phyloP scores from a whole-genome alignment of 2,113 vertebrate genomes.

The Dromas ardeola region DNA sequence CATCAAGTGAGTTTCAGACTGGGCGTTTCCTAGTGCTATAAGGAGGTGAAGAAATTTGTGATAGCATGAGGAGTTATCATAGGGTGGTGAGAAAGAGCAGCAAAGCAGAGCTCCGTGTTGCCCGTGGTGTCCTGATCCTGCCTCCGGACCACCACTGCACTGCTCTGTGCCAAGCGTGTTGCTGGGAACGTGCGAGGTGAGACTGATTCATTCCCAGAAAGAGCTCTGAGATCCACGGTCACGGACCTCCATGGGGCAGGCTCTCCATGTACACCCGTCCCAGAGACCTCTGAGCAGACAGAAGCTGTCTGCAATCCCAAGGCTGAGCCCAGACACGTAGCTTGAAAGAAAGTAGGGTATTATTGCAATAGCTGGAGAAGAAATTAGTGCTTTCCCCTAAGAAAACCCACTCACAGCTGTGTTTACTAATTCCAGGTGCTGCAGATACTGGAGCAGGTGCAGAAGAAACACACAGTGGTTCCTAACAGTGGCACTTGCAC shows the following conservation, averaged over 20 bases:
- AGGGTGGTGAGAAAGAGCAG: background rate
- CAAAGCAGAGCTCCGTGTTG: rapidly evolving
- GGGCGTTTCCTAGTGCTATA: background rate
- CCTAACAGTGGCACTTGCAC: background rate
- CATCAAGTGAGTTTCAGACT: background rate
- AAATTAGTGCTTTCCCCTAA: background rate
- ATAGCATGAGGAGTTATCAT: rapidly evolving
- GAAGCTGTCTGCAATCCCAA: background rate
- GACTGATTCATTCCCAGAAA: rapidly evolving
- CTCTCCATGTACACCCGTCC: background rate
- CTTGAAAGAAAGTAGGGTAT: background rate
- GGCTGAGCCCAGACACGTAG: rapidly evolving
- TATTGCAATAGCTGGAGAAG: background rate
- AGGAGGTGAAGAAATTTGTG: background rate
- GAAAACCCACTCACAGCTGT: background rate
- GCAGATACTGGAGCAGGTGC: conserved; percentile 85
- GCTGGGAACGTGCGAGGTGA: background rate
- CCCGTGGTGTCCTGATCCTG: background rate
- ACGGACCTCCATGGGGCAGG: rapidly evolving
- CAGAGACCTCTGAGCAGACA: background rate
- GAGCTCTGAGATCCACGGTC: background rate
- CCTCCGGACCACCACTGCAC: rapidly evolving
- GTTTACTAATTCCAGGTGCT: conserved; percentile 74
- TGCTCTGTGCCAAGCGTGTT: background rate
- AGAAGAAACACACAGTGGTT: conserved; percentile 59